phyloP scores from a whole-genome alignment of 2,888 invertebrate genomes.

The Heliconius erato region DNA sequence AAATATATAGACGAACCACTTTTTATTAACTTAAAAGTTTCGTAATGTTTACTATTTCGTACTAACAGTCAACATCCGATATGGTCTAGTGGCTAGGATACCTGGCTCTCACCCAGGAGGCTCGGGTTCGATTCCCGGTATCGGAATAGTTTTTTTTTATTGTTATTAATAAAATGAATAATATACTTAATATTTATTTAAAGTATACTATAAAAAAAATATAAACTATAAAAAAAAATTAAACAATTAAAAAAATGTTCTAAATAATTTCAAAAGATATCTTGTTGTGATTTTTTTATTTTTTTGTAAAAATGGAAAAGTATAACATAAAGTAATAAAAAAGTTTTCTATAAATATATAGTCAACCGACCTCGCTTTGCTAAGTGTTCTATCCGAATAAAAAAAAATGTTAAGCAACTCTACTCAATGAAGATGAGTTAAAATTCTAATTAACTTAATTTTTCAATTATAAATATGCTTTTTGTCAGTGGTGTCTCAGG shows the following conservation, averaged over 20 bases:
- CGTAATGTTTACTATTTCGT: neutral
- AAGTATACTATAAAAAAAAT: too few relatives aligned
- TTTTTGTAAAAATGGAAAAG: neutral
- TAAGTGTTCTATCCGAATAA: neutral
- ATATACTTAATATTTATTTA: neutral
- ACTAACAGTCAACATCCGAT: constrained; percentile 56
- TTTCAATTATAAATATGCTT: too few relatives aligned
- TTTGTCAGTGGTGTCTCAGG: too few relatives aligned
- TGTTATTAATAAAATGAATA: neutral
- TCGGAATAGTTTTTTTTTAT: constrained; percentile 72
- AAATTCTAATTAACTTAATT: too few relatives aligned
- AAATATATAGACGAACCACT: neutral
- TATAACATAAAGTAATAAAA: neutral
- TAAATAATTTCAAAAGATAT: neutral
- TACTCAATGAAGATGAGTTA: neutral
- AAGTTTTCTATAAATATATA: neutral
- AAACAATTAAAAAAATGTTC: neutral
- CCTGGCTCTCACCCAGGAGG: constrained; percentile 61
- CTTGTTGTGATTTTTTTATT: neutral
- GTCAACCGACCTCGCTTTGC: constrained; percentile 5
- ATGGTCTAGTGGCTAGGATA: constrained; percentile 51
- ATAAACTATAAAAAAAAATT: neutral
- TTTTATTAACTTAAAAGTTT: neutral
- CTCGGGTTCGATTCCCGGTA: constrained; percentile 91
- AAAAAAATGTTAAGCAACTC: neutral